Evolutionary conservation across 1,140 invertebrate species (phyloP), one percentile per base, ranked within the genome.

Genomic region (Cephus cinctus): DNA sequence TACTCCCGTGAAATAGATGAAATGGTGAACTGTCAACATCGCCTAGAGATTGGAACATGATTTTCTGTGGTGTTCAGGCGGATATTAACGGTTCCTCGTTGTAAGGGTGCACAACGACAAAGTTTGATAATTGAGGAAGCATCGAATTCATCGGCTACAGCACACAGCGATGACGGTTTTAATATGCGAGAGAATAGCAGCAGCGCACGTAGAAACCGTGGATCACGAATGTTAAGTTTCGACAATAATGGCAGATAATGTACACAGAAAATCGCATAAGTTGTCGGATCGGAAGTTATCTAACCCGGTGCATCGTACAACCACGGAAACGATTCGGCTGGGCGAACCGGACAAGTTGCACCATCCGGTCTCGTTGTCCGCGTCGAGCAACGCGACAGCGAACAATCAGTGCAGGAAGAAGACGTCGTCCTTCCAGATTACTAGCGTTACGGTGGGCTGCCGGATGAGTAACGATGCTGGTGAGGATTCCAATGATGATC

Each of bases 351-450:
- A 83, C 57, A 80, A 75, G 71, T 71, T 47, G 40, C 61, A 61
- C 52, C 67, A 61, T 55, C 57, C 57, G 36, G 54, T 62, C 47
- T 61, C 48, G 41, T 49, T 65, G 47, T 54, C 49, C 14, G 35
- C 47, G 51, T 62, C 55, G 51, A 63, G 35, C 40, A 67, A 36
- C 61, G 52, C 54, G 54, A 55, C 15, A 53, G 50, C 19, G 8
- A 61, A 57, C 25, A 59, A 57, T 46, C 71, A 75, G 58, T 69
- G 67, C 51, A 65, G 81, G 63, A 89, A 89, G 79, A 90, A 90
- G 79, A 89, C 84, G 65, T 90, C 88, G 66, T 94, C 92, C 43
- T 96, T 96, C 79, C 92, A 95, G 80, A 95, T 96, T 65, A 96
- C 92, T 6, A 90, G 88, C 68, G 86, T 94, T 48, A 92, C 88